These are phyloP conservation scores for Rana temporaria DNA, from an alignment of 2,113 vertebrate genomes.

Conservation along the genomic window DNA sequence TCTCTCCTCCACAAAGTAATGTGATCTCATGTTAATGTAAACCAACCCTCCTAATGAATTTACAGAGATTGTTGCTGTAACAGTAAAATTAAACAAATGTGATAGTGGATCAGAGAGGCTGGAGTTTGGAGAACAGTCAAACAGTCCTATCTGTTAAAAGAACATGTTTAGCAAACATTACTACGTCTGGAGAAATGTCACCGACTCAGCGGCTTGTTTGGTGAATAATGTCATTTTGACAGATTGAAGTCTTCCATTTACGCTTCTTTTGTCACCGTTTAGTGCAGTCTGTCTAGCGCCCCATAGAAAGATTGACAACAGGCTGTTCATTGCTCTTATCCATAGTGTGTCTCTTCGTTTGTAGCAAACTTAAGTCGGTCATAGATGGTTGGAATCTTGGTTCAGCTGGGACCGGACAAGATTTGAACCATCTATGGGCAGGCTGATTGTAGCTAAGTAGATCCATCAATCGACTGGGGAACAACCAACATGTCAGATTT, in stretches of 20 bases:
- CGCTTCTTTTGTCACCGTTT: constrained; percentile 4
- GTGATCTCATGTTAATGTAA: constrained; percentile 14
- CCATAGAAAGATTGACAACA: background rate
- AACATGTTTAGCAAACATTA: constrained; percentile 47
- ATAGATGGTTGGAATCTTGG: no score
- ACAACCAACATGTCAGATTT: no score
- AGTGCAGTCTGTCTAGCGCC: background rate
- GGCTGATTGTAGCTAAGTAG: no score
- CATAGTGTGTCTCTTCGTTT: no score
- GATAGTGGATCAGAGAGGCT: constrained; percentile 29
- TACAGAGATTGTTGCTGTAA: constrained; percentile 19
- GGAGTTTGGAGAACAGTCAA: constrained; percentile 29
- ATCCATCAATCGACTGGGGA: no score
- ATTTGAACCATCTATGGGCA: no score
- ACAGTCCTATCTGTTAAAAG: constrained; percentile 33
- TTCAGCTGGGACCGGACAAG: no score
- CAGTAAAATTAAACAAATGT: constrained; percentile 30
- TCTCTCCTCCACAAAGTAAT: background rate
- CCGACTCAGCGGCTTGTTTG: constrained; percentile 16
- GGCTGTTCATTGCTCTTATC: no score
- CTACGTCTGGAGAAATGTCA: constrained; percentile 25
- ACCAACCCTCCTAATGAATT: constrained; percentile 21
- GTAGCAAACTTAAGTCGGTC: no score
- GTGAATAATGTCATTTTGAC: constrained; percentile 22
- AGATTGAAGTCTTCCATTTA: constrained; percentile 25